Conservation (phyloP, 2,888 invertebrate genomes). For the Hydrotaea diabolus region DNA sequence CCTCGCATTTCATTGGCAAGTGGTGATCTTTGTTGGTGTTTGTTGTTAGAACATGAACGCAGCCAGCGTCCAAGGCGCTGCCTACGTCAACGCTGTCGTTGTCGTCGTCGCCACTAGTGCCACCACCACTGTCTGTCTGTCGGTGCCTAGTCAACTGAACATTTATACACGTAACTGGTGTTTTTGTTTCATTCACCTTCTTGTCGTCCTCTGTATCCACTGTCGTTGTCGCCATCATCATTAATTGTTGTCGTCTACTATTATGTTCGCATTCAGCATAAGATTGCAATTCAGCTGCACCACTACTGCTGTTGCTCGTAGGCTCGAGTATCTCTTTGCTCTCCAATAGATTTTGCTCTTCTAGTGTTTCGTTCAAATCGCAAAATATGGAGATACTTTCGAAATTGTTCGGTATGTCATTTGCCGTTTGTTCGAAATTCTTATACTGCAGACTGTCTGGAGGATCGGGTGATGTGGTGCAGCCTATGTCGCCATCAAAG, state of each 20-base stretch:
- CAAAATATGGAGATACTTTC: constrained; percentile 54
- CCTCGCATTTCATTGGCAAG: constrained; percentile 37
- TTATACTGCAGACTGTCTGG: background rate
- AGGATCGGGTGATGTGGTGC: background rate
- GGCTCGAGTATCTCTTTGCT: constrained; percentile 58
- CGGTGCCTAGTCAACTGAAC: constrained; percentile 38
- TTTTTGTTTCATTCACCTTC: constrained; percentile 63
- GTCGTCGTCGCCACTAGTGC: background rate
- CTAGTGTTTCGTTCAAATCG: constrained; percentile 64
- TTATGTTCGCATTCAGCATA: constrained; percentile 6
- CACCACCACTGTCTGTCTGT: constrained; percentile 10
- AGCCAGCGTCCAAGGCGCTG: constrained; percentile 21
- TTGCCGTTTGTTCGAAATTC: background rate
- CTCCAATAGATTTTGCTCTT: constrained; percentile 63
- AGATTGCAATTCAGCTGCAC: background rate
- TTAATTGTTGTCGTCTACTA: constrained; percentile 36
- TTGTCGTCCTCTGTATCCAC: constrained; percentile 10
- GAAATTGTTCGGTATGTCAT: constrained; percentile 30
- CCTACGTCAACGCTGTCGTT: constrained; percentile 27
- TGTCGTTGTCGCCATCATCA: constrained; percentile 26
- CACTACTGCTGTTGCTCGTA: background rate
- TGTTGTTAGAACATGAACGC: background rate
- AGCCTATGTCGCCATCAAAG: too few species aligned
- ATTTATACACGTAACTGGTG: constrained; percentile 63
- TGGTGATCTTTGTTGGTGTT: constrained; percentile 35